phyloP scores from a whole-genome alignment of 2,797 vertebrate genomes.

The Glossophaga mutica region DNA sequence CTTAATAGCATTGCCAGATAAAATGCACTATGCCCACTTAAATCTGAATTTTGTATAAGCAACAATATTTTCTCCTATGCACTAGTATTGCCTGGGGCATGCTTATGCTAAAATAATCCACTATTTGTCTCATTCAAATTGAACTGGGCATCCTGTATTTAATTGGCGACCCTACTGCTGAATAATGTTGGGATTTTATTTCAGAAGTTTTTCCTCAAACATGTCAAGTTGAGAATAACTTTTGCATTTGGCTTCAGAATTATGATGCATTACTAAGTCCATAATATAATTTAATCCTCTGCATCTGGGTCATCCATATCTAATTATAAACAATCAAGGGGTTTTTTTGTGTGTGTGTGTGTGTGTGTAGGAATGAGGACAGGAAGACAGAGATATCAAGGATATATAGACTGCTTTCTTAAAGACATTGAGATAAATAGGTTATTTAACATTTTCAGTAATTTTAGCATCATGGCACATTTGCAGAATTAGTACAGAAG shows the following conservation, averaged over 20 bases:
- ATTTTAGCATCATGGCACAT: neutral
- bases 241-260: neutral
- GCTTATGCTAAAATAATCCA: neutral
- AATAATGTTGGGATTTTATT: neutral
- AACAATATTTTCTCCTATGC: neutral
- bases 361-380: neutral
- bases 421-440: neutral
- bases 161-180: neutral
- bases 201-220: neutral
- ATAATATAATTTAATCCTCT: neutral
- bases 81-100: neutral
- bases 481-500: neutral
- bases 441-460: neutral
- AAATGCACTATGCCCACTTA: neutral
- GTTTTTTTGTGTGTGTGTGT: too few species aligned
- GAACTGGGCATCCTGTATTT: neutral
- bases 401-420: neutral
- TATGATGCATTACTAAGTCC: neutral
- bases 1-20: neutral
- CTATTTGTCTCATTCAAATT: neutral
- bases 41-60: slow-evolving; percentile 12
- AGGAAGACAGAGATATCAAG: neutral
- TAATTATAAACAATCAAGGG: neutral
- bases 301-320: neutral
- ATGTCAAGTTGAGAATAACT: neutral